Conservation (phyloP, 1,140 invertebrate species). For the Pseudomyrmex sp. region DNA sequence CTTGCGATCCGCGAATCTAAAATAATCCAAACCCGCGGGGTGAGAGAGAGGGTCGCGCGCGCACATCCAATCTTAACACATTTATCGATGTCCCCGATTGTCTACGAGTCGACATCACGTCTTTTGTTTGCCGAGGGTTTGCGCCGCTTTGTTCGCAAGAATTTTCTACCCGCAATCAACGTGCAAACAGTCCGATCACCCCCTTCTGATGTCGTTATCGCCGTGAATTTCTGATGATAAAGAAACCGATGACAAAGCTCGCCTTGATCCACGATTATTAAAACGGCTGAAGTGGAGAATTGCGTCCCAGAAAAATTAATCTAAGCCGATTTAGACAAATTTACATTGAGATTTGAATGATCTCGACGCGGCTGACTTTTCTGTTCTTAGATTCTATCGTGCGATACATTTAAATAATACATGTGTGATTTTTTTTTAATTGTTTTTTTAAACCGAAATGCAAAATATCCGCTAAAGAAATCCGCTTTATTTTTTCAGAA, state of each 20-base stretch:
- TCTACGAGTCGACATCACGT: not conserved
- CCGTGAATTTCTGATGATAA: slow-evolving; percentile 30
- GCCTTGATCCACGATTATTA: slow-evolving; percentile 28
- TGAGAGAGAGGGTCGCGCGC: not conserved
- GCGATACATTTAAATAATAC: not conserved
- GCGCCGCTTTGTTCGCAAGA: slow-evolving; percentile 37
- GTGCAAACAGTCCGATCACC: not conserved
- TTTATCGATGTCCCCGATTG: slow-evolving; percentile 45
- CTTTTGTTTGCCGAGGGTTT: slow-evolving; percentile 20
- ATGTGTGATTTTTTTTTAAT: not conserved
- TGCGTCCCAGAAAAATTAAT: not conserved
- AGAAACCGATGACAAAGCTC: slow-evolving; percentile 29
- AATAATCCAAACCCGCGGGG: not conserved
- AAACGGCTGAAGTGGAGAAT: not conserved
- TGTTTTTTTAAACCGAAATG: not conserved
- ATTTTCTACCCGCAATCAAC: slow-evolving; percentile 18
- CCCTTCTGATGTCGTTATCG: slow-evolving; percentile 9
- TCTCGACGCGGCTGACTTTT: no score
- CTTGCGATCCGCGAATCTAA: not conserved
- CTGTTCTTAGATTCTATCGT: not conserved
- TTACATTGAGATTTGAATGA: not conserved
- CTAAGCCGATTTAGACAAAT: not conserved
- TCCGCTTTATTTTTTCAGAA: no score
- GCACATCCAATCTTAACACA: slow-evolving; percentile 19
- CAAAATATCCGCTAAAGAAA: no score